Evolutionary conservation across 2,797 vertebrate species (phyloP).

Genomic region (Pseudochirops cupreus): DNA sequence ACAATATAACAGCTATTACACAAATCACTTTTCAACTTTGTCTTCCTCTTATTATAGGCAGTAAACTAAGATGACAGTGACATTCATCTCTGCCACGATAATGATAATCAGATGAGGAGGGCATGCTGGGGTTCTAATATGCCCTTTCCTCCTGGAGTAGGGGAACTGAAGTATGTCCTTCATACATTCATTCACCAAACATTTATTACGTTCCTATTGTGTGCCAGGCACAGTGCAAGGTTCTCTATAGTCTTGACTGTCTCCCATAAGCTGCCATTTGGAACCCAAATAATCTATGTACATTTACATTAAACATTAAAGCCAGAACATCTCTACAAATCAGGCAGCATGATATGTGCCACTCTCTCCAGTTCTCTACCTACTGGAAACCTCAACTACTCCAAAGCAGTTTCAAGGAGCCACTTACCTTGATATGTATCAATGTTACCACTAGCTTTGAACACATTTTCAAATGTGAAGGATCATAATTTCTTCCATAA

Average conservation of each 20-base stretch:
- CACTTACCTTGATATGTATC: slow-evolving; percentile 46
- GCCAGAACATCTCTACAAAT: slow-evolving; percentile 47
- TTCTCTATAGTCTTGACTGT: slow-evolving; percentile 33
- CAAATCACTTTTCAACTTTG: slow-evolving; percentile 36
- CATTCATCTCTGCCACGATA: slow-evolving; percentile 69
- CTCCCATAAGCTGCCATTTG: slow-evolving; percentile 49
- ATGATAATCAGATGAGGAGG: slow-evolving; percentile 56
- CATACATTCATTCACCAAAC: not conserved
- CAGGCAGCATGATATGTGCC: slow-evolving; percentile 58
- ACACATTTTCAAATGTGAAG: slow-evolving; percentile 47
- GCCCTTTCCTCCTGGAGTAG: slow-evolving; percentile 17
- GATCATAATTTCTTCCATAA: slow-evolving; percentile 43
- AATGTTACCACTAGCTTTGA: not conserved
- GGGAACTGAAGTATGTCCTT: slow-evolving; percentile 3
- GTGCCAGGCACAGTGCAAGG: not conserved
- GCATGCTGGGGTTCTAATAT: not conserved
- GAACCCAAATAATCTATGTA: slow-evolving; percentile 40
- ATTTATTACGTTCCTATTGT: not conserved
- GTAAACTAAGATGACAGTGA: slow-evolving; percentile 33
- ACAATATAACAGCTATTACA: slow-evolving; percentile 55
- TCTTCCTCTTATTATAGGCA: slow-evolving; percentile 43
- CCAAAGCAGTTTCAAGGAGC: slow-evolving; percentile 58
- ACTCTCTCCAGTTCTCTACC: slow-evolving; percentile 6
- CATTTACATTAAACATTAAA: slow-evolving; percentile 35
- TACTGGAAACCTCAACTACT: slow-evolving; percentile 47